These are phyloP conservation scores for Hyperoplus immaculatus DNA, from an alignment of 2,797 vertebrate species.

Conservation along the genomic window DNA sequence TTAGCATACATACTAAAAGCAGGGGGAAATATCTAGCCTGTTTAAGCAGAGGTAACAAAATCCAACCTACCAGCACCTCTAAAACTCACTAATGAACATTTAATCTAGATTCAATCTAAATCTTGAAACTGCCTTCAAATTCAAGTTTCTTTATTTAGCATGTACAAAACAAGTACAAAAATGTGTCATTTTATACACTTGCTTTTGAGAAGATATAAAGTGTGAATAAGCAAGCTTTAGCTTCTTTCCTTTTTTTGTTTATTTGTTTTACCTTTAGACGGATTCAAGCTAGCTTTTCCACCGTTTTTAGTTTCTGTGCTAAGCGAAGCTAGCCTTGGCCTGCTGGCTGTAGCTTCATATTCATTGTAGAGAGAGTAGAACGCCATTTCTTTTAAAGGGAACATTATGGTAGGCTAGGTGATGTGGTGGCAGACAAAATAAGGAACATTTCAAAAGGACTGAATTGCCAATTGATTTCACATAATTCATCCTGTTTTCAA, in stretches of 20 bases:
- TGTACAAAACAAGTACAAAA: background rate
- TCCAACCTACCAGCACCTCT: background rate
- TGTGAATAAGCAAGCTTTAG: too few relatives aligned
- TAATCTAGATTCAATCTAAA: background rate
- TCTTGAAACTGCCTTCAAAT: too few relatives aligned
- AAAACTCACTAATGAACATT: background rate
- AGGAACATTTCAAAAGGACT: background rate
- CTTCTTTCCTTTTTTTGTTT: too few relatives aligned
- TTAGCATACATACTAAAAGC: background rate
- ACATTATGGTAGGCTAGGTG: background rate
- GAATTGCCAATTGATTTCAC: background rate
- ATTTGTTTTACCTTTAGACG: too few relatives aligned
- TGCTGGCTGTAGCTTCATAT: background rate
- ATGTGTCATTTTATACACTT: background rate
- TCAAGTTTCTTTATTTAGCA: too few relatives aligned
- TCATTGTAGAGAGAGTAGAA: background rate
- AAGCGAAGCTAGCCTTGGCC: background rate
- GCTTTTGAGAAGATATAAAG: background rate
- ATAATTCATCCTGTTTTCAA: background rate
- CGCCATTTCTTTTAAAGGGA: background rate
- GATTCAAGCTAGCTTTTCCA: too few relatives aligned
- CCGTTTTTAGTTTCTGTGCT: background rate
- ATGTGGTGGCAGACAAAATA: background rate
- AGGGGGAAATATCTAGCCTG: background rate
- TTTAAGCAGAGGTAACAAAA: background rate